Percentiles rank a stretch among this genome's conserved stretches.
These are phyloP conservation scores for Uria lomvia DNA, from an alignment of 2,113 vertebrate species.

Conservation along the genomic window DNA sequence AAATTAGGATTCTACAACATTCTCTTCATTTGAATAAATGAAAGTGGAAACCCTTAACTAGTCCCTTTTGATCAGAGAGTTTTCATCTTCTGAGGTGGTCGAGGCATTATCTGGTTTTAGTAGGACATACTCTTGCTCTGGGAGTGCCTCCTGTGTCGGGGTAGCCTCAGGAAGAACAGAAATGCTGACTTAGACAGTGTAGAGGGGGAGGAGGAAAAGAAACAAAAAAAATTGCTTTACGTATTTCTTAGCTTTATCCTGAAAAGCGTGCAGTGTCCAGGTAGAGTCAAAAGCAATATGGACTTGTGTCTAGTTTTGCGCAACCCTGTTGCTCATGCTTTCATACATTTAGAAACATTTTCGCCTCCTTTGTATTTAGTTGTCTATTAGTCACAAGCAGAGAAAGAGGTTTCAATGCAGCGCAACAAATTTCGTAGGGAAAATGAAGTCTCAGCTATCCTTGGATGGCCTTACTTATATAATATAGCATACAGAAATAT, in stretches of 20 bases:
- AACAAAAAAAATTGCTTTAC: neutral
- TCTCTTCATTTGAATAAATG: neutral
- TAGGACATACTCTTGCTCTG: neutral
- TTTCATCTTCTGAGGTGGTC: neutral
- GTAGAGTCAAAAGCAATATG: neutral
- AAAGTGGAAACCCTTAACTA: neutral
- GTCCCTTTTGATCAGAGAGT: neutral
- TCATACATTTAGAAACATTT: neutral
- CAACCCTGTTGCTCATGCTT: neutral
- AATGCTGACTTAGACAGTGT: neutral
- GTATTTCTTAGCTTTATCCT: neutral
- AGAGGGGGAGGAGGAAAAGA: neutral
- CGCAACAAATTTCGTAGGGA: neutral
- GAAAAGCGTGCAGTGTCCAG: neutral
- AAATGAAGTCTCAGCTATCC: neutral
- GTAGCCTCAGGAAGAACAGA: neutral
- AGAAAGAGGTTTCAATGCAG: constrained; percentile 30
- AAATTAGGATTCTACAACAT: neutral
- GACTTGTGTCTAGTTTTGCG: neutral
- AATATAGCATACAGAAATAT: constrained; percentile 4
- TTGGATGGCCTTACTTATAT: neutral
- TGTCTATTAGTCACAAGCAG: neutral
- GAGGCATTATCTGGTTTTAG: neutral
- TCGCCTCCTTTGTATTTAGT: neutral
- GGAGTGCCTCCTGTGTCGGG: neutral